Evolutionary conservation across 2,888 invertebrate genomes (phyloP), one percentile per base, ranked within the genome.

Genomic region (Harpalus rufipes): DNA sequence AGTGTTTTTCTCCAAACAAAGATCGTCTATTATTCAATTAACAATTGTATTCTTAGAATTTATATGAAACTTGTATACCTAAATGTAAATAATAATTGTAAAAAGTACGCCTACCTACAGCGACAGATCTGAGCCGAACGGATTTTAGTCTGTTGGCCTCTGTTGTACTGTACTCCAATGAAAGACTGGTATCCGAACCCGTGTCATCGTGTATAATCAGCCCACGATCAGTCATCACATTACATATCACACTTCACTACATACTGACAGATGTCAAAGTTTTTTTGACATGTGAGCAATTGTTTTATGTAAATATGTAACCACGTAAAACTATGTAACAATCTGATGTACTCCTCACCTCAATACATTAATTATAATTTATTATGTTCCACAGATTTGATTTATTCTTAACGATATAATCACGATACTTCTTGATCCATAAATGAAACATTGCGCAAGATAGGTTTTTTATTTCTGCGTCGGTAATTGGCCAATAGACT

Each of bases 171-270:
- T 44, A 4, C 6, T 44, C 44, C 16, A 18, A 12, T 6, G 65
- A 2, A 65, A 25, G 25, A 65, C 32, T 25, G 7, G 32, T 65
- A 8, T 65, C n/a, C 4, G 65, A 65, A 18, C 32, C 65, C 6
- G 65, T 14, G 65, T 32, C 32, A 0, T 21, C 32, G 5, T 21
- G 12, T 32, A 65, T 25, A 16, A 65, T 1, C 21, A 63, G 6
- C 5, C 65, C 65, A 4, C 65, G 65, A 18, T 65, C 65, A 25
- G 65, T 21, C 65, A 65, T 65, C 21, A 65, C 21, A 32, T 32
- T 5, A 32, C 32, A 12, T 0, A 32, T 32, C 32, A 5, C 32
- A 12, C 12, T 51, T 51, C 44, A 51, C 44, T 51, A 12, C 44
- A 51, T 51, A 12, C 44, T 51, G 44, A 12, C 44, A 51, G 2